Evolutionary conservation across 2,888 invertebrate species (phyloP), one percentile per base, ranked within the genome.

Genomic region (Coecobrya sp.): DNA sequence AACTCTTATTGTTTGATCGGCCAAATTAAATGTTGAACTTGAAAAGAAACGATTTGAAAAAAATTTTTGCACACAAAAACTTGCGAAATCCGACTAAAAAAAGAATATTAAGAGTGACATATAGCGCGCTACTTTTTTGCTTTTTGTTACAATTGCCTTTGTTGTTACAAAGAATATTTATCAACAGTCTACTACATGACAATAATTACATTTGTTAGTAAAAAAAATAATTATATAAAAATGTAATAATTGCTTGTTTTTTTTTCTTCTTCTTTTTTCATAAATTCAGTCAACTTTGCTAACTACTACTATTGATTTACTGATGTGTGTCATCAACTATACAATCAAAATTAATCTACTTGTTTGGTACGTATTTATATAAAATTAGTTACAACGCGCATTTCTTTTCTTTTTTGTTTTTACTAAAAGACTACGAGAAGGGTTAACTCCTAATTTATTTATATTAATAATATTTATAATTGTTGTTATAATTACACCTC

Each of bases 401-500:
- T 30, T 55, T 42, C 36, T 42, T 45, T 45, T 25, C 62, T 45
- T 45, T 25, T 85, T 42, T 52, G 22, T 81, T 70, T 70, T n/a
- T 19, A 4, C 13, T 1, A 70, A 42, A 36, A 25, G 1, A 8
- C 42, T 62, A 62, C 65, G 65, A 65, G 30, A 59, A 76, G 36
- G 45, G 42, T 42, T 70, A 19, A 85, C 22, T 52, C 30, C 42
- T 73, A 87, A 59, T 59, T 62, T 79, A 42, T 19, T 65, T 25
- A n/a, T 65, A 59, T 19, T 59, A 25, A 86, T 55, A 82, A 65
- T 88, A 88, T 79, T 79, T 52, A 5, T 81, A 81, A 42, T 81
- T 81, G 86, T 86, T 81, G 52, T 52, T 81, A 81, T 27, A 86
- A 76, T 92, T 92, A 92, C 92, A 92, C 92, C 92, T 92, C 92